Conservation (phyloP, 2,888 invertebrate species). For the Drosophila aldrichi region DNA sequence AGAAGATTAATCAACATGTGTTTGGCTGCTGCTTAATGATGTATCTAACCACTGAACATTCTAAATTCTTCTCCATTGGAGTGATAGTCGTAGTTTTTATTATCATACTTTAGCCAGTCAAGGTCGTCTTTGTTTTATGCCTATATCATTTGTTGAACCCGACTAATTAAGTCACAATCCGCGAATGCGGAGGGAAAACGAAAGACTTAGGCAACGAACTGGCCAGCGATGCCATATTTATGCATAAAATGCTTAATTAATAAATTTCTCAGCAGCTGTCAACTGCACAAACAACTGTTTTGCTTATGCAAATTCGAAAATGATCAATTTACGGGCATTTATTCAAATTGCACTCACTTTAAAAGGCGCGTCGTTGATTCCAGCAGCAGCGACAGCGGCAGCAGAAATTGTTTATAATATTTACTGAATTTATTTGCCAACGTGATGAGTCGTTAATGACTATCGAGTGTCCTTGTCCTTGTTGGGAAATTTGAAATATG, state of each 20-base stretch:
- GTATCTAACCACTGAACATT: background rate
- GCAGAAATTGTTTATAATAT: conserved; percentile 26
- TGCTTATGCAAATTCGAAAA: conserved; percentile 49
- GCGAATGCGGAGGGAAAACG: conserved; percentile 34
- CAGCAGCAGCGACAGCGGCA: conserved; percentile 39
- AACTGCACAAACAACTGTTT: conserved; percentile 45
- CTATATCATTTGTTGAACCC: conserved; percentile 33
- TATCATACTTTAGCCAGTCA: conserved; percentile 41
- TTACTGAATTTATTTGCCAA: conserved; percentile 32
- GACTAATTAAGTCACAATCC: conserved; percentile 56
- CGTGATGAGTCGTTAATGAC: conserved; percentile 36
- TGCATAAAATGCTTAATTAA: conserved; percentile 30
- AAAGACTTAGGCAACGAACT: conserved; percentile 72
- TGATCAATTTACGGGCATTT: conserved; percentile 44
- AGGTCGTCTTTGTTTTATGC: conserved; percentile 38
- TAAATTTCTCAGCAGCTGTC: conserved; percentile 45
- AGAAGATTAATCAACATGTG: background rate
- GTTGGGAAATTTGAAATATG: conserved; percentile 20
- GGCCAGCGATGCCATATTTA: conserved; percentile 18
- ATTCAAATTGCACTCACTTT: conserved; percentile 72
- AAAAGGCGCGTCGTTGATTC: conserved; percentile 41
- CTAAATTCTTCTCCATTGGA: background rate
- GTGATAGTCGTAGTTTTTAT: conserved; percentile 20
- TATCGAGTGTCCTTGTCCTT: conserved; percentile 44
- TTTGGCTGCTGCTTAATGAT: conserved; percentile 3